These are phyloP conservation scores for Sebastes schlegelii DNA, from an alignment of 2,113 vertebrate species.

Conservation along the genomic window DNA sequence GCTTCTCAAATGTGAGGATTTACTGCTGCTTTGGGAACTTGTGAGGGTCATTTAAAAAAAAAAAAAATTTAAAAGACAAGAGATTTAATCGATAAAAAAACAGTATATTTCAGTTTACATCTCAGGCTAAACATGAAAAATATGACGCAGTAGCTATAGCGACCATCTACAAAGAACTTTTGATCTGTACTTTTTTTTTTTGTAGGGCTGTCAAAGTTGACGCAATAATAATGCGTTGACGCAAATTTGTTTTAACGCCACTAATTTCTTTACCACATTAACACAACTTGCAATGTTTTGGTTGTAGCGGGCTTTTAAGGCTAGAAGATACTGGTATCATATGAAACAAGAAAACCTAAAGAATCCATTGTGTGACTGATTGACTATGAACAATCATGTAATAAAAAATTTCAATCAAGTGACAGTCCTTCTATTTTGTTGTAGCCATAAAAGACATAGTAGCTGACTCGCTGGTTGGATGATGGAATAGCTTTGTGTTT, in stretches of 20 bases:
- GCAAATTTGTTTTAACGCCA: too few species aligned
- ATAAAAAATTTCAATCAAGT: too few species aligned
- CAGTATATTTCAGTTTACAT: background rate
- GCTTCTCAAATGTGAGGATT: background rate
- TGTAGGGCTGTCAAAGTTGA: too few species aligned
- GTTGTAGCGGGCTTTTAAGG: too few species aligned
- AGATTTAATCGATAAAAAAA: background rate
- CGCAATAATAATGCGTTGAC: too few species aligned
- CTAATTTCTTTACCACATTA: too few species aligned
- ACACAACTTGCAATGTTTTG: too few species aligned
- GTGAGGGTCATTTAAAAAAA: background rate
- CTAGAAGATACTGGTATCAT: too few species aligned
- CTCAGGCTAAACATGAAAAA: background rate
- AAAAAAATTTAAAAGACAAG: too few species aligned
- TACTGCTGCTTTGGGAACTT: background rate
- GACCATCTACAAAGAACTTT: background rate
- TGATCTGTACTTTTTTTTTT: background rate
- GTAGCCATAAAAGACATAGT: background rate
- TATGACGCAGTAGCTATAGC: background rate
- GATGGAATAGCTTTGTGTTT: slow-evolving; percentile 12
- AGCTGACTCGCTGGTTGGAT: background rate
- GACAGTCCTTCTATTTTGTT: background rate
- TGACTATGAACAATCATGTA: too few species aligned
- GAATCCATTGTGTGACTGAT: too few species aligned
- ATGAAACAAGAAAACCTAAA: too few species aligned